phyloP scores from a whole-genome alignment of 2,888 invertebrate genomes.

The Byasa hedistus region DNA sequence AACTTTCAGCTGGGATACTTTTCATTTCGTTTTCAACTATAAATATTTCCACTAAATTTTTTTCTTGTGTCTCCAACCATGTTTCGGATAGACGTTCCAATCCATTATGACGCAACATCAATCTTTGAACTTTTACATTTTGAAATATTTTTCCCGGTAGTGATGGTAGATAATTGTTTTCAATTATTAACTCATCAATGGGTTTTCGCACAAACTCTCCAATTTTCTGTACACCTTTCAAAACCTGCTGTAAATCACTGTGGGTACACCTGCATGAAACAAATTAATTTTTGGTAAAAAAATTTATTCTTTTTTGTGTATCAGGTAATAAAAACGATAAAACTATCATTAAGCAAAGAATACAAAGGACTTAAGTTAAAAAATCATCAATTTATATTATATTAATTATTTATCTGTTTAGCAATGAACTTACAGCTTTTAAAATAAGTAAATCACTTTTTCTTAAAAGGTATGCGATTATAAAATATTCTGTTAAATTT shows the following conservation, averaged over 20 bases:
- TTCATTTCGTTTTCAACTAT: conserved; percentile 91
- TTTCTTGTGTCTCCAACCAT: conserved; percentile 89
- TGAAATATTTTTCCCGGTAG: conserved; percentile 91
- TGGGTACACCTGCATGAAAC: conserved; percentile 89
- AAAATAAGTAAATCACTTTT: background rate
- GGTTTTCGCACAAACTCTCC: conserved; percentile 83
- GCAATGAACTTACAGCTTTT: background rate
- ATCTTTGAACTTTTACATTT: conserved; percentile 85
- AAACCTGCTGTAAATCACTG: conserved; percentile 88
- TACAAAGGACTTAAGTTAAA: background rate
- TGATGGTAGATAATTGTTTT: conserved; percentile 91
- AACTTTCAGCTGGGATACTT: conserved; percentile 88
- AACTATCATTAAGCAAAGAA: background rate
- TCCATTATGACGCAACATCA: conserved; percentile 92
- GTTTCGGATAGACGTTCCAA: conserved; percentile 89
- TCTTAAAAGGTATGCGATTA: background rate
- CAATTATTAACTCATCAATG: conserved; percentile 91
- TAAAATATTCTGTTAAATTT: background rate
- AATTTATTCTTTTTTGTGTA: background rate
- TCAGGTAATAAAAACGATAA: too few species aligned
- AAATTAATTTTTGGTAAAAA: background rate
- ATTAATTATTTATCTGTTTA: background rate
- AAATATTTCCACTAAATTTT: conserved; percentile 88
- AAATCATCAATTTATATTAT: background rate
- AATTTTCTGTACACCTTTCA: conserved; percentile 86